Evolutionary conservation across 2,797 vertebrate genomes (phyloP).

Genomic region (Sciaenops ocellatus): DNA sequence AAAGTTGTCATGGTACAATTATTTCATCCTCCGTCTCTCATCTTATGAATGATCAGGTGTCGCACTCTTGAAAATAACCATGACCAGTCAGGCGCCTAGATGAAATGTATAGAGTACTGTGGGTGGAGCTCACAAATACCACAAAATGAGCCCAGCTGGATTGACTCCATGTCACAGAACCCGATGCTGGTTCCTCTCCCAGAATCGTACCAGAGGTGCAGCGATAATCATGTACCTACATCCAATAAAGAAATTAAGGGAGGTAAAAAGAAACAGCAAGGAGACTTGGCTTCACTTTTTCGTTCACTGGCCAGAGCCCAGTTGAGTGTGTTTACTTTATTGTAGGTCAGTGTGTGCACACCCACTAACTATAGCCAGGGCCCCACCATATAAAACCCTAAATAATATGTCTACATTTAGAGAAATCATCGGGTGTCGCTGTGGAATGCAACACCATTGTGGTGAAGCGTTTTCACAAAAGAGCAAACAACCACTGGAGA

Average conservation of each 20-base stretch:
- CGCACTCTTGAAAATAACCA: too few relatives aligned
- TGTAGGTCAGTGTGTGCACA: constrained; percentile 74
- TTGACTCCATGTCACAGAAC: not conserved
- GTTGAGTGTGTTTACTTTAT: constrained; percentile 72
- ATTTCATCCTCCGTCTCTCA: too few relatives aligned
- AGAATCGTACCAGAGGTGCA: not conserved
- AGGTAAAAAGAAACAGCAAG: constrained; percentile 19
- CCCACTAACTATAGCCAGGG: constrained; percentile 76
- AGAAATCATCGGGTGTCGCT: constrained; percentile 80
- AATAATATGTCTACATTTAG: constrained; percentile 82
- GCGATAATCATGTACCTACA: constrained; percentile 15
- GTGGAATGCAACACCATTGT: constrained; percentile 76
- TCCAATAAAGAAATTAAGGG: constrained; percentile 29
- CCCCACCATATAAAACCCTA: constrained; percentile 75
- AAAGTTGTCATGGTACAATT: too few relatives aligned
- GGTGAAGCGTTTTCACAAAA: constrained; percentile 72
- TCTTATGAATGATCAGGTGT: too few relatives aligned
- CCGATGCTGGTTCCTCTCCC: not conserved
- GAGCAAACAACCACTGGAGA: constrained; percentile 71
- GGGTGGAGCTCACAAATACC: too few relatives aligned
- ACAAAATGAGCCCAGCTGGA: too few relatives aligned
- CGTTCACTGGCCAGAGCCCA: constrained; percentile 47
- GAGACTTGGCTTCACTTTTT: constrained; percentile 37
- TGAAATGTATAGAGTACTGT: too few relatives aligned
- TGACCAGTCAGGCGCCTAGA: too few relatives aligned